These are phyloP conservation scores for Himalopsyche tibetana DNA, from an alignment of 2,888 invertebrate genomes.

Conservation along the genomic window DNA sequence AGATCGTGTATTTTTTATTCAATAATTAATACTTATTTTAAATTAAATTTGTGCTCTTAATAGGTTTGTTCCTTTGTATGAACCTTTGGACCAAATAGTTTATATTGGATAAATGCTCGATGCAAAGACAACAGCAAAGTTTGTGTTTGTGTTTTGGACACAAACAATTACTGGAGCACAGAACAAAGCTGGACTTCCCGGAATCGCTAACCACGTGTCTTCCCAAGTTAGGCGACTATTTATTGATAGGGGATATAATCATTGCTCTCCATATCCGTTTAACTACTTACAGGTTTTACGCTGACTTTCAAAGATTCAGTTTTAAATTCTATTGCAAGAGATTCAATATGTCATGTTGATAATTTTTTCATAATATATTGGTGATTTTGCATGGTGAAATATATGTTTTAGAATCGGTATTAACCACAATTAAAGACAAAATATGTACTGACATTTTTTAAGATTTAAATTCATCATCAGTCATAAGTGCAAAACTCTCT, in stretches of 20 bases:
- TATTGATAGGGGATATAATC: background rate
- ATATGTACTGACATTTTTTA: no score
- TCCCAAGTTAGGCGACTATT: background rate
- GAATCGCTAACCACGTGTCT: constrained; percentile 19
- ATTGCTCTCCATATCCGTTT: background rate
- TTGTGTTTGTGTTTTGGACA: constrained; percentile 11
- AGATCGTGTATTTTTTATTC: no score
- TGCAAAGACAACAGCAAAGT: constrained; percentile 14
- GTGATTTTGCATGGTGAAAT: no score
- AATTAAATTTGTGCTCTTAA: no score
- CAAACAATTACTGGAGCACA: constrained; percentile 12
- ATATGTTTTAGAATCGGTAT: no score
- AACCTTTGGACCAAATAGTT: background rate
- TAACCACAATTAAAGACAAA: no score
- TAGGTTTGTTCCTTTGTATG: background rate
- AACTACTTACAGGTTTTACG: background rate
- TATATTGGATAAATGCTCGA: background rate
- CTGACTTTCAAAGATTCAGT: background rate
- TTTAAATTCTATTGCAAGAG: no score
- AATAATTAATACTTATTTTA: no score
- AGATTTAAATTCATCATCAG: no score
- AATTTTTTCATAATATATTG: no score
- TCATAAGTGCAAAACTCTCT: no score
- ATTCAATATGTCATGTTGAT: no score
- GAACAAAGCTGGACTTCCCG: constrained; percentile 1